phyloP scores from a whole-genome alignment of 2,113 vertebrate species.

The Megaptera novaeangliae region DNA sequence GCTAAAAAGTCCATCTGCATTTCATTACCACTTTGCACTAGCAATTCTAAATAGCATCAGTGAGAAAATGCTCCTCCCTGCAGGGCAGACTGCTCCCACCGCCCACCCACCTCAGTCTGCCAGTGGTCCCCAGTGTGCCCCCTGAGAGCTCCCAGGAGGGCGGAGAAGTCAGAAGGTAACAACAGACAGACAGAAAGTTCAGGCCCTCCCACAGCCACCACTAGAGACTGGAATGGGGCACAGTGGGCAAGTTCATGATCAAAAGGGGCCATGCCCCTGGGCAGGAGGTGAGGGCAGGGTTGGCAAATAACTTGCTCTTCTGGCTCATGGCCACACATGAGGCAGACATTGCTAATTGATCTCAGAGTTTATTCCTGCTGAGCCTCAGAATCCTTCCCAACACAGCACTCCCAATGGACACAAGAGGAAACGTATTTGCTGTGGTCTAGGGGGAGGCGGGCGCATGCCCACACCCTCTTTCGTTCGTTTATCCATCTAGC shows the following conservation, averaged over 20 bases:
- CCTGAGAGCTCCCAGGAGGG: background rate
- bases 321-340: accelerated
- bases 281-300: background rate
- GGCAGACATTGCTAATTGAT: background rate
- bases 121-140: background rate
- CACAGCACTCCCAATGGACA: accelerated
- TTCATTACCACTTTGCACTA: background rate
- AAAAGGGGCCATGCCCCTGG: background rate
- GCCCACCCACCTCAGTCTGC: too few species aligned
- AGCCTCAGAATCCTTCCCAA: background rate
- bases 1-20: background rate
- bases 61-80: background rate
- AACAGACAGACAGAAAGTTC: background rate
- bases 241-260: too few species aligned
- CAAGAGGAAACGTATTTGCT: background rate
- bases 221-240: background rate
- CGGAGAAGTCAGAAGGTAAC: background rate
- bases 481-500: accelerated
- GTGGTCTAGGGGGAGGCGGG: background rate
- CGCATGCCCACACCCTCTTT: background rate
- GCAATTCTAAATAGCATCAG: background rate
- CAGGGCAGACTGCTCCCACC: too few species aligned
- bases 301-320: background rate
- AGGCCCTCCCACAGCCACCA: background rate
- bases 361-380: background rate